Evolutionary conservation across 2,797 vertebrate genomes (phyloP), one percentile per base, ranked within the genome.

Genomic region (Pseudochaenichthys georgianus): DNA sequence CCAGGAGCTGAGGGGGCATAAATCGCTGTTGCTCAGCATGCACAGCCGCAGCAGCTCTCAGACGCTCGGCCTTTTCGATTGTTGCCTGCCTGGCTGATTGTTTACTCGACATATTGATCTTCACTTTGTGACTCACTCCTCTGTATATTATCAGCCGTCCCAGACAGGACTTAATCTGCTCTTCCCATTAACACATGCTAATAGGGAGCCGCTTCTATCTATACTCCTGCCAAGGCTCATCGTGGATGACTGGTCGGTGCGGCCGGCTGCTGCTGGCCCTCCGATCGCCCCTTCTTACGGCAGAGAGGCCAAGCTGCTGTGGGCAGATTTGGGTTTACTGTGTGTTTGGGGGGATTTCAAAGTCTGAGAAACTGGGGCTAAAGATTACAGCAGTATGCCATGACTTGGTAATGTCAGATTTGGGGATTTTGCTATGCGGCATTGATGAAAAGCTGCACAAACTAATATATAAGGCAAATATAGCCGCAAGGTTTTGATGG

Each of bases 161-260:
- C 93, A 92, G 89, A 86, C 87, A 86, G 48, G 63, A 73, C 65
- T 75, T 94, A 93, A 95, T 94, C 90, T 91, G 81, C 84, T 83
- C 75, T 84, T 82, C 84, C 87, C 75, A 84, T 92, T 93, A 93
- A 77, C 89, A 71, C 88, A 86, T 84, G 87, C 89, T 93, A 92
- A 91, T 89, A 70, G 75, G 70, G 77, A 87, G 82, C 75, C 3
- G 74, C 70, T 72, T 80, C 84, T 59, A 70, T 91, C 86, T 63
- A 0, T 12, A 52, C 17, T 47, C 74, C 58, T 83, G 87, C 88
- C 88, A 87, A 85, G 50, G 65, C 58, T 80, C 64, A 23, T 2
- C 23, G 23, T 23, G 77, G 80, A 86, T 68, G 73, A 83, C 62
- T 64, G 51, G 53, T 64, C 58, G 15, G 70, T 8, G 77, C 5